Conservation (phyloP, 2,113 vertebrate genomes). For the Pterophyllum scalare region DNA sequence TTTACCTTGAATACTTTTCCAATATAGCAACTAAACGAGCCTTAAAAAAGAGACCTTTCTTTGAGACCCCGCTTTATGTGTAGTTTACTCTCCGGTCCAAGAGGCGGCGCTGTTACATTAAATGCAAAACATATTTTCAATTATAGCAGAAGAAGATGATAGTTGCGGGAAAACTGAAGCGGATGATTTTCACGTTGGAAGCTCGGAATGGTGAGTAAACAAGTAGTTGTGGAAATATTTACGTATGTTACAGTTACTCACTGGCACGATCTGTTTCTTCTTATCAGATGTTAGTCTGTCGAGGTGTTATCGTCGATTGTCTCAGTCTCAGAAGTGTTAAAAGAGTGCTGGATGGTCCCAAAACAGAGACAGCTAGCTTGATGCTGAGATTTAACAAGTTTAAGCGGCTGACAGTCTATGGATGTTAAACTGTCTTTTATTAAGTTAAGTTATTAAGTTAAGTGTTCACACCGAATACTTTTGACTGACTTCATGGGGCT, state of each 20-base stretch:
- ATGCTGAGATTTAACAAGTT: not conserved
- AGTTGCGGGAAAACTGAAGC: slow-evolving; percentile 82
- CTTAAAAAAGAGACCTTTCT: not conserved
- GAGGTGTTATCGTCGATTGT: not conserved
- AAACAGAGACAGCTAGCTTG: slow-evolving; percentile 6
- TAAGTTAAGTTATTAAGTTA: no score
- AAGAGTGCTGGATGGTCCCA: not conserved
- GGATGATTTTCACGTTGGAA: not conserved
- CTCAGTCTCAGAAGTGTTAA: not conserved
- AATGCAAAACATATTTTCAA: not conserved
- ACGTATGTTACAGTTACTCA: not conserved
- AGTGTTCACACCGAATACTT: not conserved
- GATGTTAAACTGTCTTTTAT: not conserved
- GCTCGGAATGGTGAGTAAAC: not conserved
- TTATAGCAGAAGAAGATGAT: slow-evolving; percentile 42
- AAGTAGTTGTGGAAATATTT: not conserved
- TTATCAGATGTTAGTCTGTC: not conserved
- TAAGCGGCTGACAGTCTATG: no score
- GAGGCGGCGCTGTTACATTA: slow-evolving; percentile 7
- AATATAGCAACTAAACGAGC: not conserved
- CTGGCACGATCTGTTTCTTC: rapidly evolving
- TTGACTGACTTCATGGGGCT: not conserved
- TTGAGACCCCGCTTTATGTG: not conserved
- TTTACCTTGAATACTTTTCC: not conserved
- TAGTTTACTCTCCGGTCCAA: rapidly evolving